Conservation (phyloP, 1,140 invertebrate genomes). For the Drosophila burlai region DNA sequence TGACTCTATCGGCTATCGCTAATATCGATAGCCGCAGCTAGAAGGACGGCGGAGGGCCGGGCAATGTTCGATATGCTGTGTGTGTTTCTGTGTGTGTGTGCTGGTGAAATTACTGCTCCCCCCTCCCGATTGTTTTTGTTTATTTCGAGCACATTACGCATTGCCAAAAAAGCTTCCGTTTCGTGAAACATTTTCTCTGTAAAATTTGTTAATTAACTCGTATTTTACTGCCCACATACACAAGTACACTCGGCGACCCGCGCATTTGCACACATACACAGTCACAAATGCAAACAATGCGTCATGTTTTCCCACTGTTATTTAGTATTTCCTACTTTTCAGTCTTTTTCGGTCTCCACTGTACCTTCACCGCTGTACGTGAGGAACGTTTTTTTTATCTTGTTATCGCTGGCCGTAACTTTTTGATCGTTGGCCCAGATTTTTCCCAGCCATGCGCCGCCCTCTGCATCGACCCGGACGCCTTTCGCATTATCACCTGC, state of each 20-base stretch:
- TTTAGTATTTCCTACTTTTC: conserved; percentile 39
- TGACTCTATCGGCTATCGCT: conserved; percentile 13
- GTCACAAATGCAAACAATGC: conserved; percentile 56
- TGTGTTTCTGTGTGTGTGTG: conserved; percentile 5
- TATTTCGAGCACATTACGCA: conserved; percentile 45
- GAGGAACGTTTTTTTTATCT: conserved; percentile 27
- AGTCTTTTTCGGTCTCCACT: conserved; percentile 19
- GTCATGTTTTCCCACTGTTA: conserved; percentile 55
- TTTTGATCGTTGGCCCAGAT: conserved; percentile 18
- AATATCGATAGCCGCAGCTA: conserved; percentile 24
- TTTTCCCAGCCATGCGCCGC: conserved; percentile 14
- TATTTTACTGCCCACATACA: conserved; percentile 24
- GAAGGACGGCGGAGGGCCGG: neutral
- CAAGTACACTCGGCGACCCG: conserved; percentile 5
- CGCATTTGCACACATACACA: conserved; percentile 16
- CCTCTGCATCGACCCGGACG: neutral
- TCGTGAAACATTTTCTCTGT: neutral
- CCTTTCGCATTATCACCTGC: conserved; percentile 30
- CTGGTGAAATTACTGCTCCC: conserved; percentile 30
- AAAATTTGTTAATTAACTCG: conserved; percentile 20
- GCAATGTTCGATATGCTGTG: neutral
- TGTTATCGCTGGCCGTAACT: conserved; percentile 23
- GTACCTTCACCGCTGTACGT: conserved; percentile 3
- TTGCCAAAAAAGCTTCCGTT: conserved; percentile 11
- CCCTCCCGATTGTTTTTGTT: conserved; percentile 24